These are phyloP conservation scores for Drosophila paramelanica DNA, from an alignment of 2,888 invertebrate genomes.

Conservation along the genomic window DNA sequence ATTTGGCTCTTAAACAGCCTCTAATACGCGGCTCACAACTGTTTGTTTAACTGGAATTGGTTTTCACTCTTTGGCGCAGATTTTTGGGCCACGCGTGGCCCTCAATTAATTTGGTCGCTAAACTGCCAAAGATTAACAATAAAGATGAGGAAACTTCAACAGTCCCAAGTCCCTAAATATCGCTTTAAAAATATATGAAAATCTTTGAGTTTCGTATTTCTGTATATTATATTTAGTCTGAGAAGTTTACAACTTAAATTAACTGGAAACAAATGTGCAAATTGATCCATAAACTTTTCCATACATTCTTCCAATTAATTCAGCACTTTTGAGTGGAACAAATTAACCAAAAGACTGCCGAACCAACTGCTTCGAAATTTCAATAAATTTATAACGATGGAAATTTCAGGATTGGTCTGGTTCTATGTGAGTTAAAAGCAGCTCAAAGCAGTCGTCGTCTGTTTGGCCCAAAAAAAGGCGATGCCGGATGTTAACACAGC, in stretches of 20 bases:
- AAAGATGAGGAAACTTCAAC: not conserved
- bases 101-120: constrained; percentile 9
- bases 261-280: constrained; percentile 45
- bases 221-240: not conserved
- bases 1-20: constrained; percentile 12
- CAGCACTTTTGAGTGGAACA: not conserved
- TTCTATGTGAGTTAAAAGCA: constrained; percentile 53
- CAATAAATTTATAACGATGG: constrained; percentile 46
- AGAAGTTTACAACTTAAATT: not conserved
- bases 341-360: not conserved
- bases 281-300: constrained; percentile 59
- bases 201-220: too few relatives aligned
- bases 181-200: too few relatives aligned
- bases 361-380: too few relatives aligned
- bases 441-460: constrained; percentile 66
- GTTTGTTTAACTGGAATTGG: constrained; percentile 9
- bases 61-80: not conserved
- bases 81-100: not conserved
- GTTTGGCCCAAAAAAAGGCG: constrained; percentile 21
- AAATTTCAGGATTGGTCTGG: constrained; percentile 60
- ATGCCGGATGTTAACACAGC: constrained; percentile 23
- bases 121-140: constrained; percentile 1
- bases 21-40: constrained; percentile 22
- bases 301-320: constrained; percentile 46
- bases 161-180: not conserved